Conservation (phyloP, 2,888 invertebrate species). For the Desoria tigrina region DNA sequence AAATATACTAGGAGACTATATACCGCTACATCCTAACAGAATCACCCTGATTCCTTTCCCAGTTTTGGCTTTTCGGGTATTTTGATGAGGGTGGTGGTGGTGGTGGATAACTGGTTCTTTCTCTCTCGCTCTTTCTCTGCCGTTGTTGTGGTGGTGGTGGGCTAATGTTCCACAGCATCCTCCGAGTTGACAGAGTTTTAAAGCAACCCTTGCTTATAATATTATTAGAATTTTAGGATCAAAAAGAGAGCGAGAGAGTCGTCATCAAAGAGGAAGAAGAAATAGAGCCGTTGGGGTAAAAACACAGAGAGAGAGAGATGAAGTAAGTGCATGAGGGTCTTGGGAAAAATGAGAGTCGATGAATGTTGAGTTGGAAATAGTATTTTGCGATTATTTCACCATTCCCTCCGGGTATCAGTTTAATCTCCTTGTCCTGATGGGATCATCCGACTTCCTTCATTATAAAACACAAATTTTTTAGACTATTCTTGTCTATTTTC, state of each 20-base stretch:
- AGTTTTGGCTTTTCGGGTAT: no score
- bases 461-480: constrained; percentile 21
- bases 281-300: constrained; percentile 14
- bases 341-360: constrained; percentile 38
- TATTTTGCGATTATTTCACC: constrained; percentile 54
- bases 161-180: not conserved
- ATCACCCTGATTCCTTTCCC: no score
- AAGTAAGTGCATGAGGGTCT: constrained; percentile 18
- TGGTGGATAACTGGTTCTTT: no score
- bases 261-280: constrained; percentile 1
- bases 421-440: constrained; percentile 52
- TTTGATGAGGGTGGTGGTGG: no score
- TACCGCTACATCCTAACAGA: no score
- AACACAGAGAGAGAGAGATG: constrained; percentile 11
- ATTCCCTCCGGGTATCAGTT: constrained; percentile 54
- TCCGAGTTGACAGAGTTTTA: constrained; percentile 7
- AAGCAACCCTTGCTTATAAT: constrained; percentile 1
- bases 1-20: no score
- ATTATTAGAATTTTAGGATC: not conserved
- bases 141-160: no score
- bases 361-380: constrained; percentile 42
- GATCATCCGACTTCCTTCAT: constrained; percentile 47
- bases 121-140: no score
- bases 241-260: constrained; percentile 3
- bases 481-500: constrained; percentile 13